Base-by-base conservation (phyloP, 2,113 vertebrate genomes). In the Heteronetta atricapilla region DNA sequence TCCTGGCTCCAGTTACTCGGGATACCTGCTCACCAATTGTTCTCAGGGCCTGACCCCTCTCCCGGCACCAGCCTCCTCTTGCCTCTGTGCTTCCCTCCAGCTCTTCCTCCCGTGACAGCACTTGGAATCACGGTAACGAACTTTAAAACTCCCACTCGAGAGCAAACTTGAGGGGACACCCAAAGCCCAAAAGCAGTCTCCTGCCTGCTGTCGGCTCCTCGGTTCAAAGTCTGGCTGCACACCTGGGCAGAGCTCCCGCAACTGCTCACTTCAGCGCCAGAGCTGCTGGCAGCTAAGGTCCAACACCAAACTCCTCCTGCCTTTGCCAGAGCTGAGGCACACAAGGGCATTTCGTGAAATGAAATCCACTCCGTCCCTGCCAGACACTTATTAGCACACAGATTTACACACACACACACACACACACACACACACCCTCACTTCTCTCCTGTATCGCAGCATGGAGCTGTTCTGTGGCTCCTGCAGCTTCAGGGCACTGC, bases 1-100 rank as follows among this genome's bases (percentile, higher is more conserved):
- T 96, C 97, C 97, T 95, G 97, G 97, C 96, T 96, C 52, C 88
- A 96, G 97, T 98, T 97, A 97, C 98, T 98, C 64, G 21, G 82
- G 97, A 98, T 98, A 98, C 98, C 98, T 98, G 97, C 95, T 95
- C 92, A 76, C 75, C 96, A 95, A 94, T 96, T 98, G 97, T 97
- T 98, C 97, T 94, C 96, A 70, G 91, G 74, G 95, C 95, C 95
- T 96, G 96, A 97, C 94, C 83, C 81, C 82, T 86, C 90, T 96
- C 90, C 82, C 64, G 5, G 72, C 82, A 85, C 44, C 67, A 50
- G 78, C 12, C 78, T 92, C 64, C 52, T 91, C 84, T 80, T 91
- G 73, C 55, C 63, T 69, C 60, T 62, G 53, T n/a, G 31, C 50
- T 90, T 91, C 63, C 82, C 46, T 53, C 17, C 59, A 94, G 52